Evolutionary conservation across 2,113 vertebrate species (phyloP).

Genomic region (Dolichotis patagonum): DNA sequence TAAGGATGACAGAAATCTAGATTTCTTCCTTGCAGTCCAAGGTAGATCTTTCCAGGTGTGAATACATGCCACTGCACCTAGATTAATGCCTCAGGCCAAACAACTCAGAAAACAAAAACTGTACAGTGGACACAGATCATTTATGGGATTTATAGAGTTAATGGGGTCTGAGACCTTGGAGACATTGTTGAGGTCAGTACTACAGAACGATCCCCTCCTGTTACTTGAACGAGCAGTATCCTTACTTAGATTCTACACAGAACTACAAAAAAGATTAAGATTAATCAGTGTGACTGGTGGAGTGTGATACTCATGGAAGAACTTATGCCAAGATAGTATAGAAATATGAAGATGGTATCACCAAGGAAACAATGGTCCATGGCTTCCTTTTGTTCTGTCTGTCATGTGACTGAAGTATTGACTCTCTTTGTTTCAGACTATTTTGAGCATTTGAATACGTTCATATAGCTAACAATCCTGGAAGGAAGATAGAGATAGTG

Average conservation of each 20-base stretch:
- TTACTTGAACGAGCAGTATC: not conserved
- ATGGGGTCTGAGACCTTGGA: not conserved
- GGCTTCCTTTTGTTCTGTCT: not conserved
- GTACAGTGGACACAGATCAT: not conserved
- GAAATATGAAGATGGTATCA: not conserved
- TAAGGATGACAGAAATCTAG: not conserved
- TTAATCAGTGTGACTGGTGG: not conserved
- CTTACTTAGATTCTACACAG: not conserved
- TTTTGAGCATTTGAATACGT: not conserved
- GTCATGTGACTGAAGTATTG: not conserved
- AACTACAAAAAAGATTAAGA: not conserved
- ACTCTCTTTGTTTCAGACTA: not conserved
- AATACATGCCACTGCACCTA: not conserved
- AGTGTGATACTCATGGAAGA: not conserved
- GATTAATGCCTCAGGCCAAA: not conserved
- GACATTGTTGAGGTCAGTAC: not conserved
- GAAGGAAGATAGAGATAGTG: not conserved
- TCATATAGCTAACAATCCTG: not conserved
- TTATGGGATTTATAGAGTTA: not conserved
- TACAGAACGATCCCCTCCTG: not conserved
- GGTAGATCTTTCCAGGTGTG: not conserved
- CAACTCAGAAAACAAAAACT: constrained; percentile 36
- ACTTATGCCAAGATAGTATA: not conserved
- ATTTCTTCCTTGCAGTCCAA: not conserved
- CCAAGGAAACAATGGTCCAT: not conserved